Conservation (phyloP, 2,888 invertebrate species). For the Leptinotarsa peninsularis region DNA sequence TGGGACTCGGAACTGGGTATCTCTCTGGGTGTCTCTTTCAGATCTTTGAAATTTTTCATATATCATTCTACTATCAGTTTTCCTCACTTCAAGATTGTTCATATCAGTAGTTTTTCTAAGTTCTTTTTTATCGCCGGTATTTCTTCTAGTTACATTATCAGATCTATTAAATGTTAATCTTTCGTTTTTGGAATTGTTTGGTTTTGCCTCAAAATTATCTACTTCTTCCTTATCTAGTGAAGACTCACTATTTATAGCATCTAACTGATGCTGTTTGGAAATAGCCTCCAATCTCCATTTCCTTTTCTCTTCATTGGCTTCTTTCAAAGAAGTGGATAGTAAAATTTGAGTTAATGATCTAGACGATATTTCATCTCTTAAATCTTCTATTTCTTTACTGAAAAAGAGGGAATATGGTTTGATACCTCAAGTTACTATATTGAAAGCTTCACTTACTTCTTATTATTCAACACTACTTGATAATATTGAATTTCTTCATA, state of each 20-base stretch:
- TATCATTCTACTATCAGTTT: background rate
- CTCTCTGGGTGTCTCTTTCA: slow-evolving; percentile 1
- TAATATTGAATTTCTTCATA: slow-evolving; percentile 38
- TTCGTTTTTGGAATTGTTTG: background rate
- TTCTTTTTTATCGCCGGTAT: slow-evolving; percentile 1
- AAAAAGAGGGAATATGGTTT: background rate
- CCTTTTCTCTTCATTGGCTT: slow-evolving; percentile 47
- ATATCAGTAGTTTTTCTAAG: slow-evolving; percentile 1
- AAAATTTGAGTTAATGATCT: slow-evolving; percentile 40
- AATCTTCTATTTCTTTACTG: slow-evolving; percentile 45
- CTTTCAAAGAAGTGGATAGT: slow-evolving; percentile 39
- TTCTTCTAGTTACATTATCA: slow-evolving; percentile 7
- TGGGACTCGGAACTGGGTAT: slow-evolving; percentile 4
- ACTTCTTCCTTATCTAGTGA: background rate
- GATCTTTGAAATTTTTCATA: background rate
- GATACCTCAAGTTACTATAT: background rate
- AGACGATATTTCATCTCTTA: slow-evolving; percentile 35
- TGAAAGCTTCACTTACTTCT: slow-evolving; percentile 31
- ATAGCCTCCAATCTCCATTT: slow-evolving; percentile 46
- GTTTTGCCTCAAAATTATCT: background rate
- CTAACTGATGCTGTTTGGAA: slow-evolving; percentile 32
- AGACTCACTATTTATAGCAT: slow-evolving; percentile 22
- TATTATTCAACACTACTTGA: slow-evolving; percentile 31
- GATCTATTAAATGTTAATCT: background rate
- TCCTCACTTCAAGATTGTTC: background rate